Evolutionary conservation across 1,140 invertebrate species (phyloP), one percentile per base, ranked within the genome.

Genomic region (Pinna nobilis): DNA sequence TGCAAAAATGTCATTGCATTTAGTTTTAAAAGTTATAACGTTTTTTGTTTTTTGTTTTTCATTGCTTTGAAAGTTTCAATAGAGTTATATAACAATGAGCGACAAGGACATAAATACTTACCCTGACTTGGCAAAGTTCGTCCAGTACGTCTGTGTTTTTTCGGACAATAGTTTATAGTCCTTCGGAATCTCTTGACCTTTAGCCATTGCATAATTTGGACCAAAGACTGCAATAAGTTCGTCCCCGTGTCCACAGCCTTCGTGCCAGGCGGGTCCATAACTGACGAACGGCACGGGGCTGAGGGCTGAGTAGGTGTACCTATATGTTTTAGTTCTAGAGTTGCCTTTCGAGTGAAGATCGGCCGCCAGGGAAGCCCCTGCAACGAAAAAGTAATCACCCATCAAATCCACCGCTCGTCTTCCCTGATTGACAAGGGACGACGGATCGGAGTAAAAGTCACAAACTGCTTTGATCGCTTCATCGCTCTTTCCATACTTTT

Each of bases 101-200:
- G n/a, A n/a, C n/a, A n/a, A n/a, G n/a, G n/a, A n/a, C n/a, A 33
- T 33, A n/a, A 23, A 1, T 37, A 35, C 51, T 70, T 70, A 66
- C 74, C 74, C 66, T 28, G 49, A 25, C 50, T 64, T 75, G n/a
- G 72, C 78, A 41, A 80, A 80, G 50, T 75, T 78, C 28, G 76
- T 74, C 78, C 78, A 80, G 61, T 78, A 78, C 4, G n/a, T 32
- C 0, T 71, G 59, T 51, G 78, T 53, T n/a, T 44, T 11, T 20
- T 39, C 63, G 1, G 71, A 44, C 2, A 80, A 51, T 9, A 35
- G 20, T 37, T 2, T 70, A 28, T 68, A 33, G 23, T 53, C 30
- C 4, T 39, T 20, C 2, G 64, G 13, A 44, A 71, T 7, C 64
- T 32, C n/a, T 44, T 13, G 47, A n/a, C 39, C 6, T 25, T 49